A percentile compares a stretch with the other conserved stretches of the same genome.
These are phyloP conservation scores for Crenichthys baileyi DNA, from an alignment of 2,797 vertebrate genomes.

Conservation along the genomic window DNA sequence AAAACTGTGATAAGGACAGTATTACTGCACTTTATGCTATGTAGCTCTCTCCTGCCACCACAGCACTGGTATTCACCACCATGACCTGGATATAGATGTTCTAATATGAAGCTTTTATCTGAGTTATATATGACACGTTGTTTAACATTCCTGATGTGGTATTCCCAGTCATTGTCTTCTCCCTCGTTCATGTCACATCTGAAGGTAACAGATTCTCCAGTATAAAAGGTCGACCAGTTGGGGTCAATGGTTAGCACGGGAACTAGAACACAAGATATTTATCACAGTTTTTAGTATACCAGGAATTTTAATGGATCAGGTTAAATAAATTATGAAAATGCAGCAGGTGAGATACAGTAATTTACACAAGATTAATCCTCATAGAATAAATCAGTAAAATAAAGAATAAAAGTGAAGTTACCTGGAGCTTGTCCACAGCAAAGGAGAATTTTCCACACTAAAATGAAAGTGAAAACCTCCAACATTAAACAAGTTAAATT, in stretches of 20 bases:
- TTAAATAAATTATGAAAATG: too few relatives aligned
- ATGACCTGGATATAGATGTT: fast-evolving
- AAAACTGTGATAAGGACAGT: background rate
- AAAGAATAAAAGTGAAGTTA: background rate
- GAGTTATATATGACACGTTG: fast-evolving
- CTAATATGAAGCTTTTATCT: fast-evolving
- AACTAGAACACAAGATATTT: background rate
- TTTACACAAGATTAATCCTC: too few relatives aligned
- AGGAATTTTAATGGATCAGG: too few relatives aligned
- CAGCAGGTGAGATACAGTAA: too few relatives aligned
- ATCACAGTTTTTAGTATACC: background rate
- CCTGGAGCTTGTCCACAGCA: background rate
- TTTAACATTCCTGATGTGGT: fast-evolving
- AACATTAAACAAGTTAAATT: background rate
- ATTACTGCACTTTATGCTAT: background rate
- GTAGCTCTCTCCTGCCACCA: background rate
- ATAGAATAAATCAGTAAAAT: background rate
- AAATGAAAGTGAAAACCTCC: background rate
- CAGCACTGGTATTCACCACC: background rate
- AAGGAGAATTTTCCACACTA: background rate
- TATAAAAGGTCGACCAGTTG: fast-evolving
- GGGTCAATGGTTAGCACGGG: background rate
- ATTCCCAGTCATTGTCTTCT: fast-evolving
- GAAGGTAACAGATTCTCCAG: background rate
- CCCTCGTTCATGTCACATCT: background rate